Evolutionary conservation across 2,888 invertebrate species (phyloP), one percentile per base, ranked within the genome.

Genomic region (Mythimna albipuncta): DNA sequence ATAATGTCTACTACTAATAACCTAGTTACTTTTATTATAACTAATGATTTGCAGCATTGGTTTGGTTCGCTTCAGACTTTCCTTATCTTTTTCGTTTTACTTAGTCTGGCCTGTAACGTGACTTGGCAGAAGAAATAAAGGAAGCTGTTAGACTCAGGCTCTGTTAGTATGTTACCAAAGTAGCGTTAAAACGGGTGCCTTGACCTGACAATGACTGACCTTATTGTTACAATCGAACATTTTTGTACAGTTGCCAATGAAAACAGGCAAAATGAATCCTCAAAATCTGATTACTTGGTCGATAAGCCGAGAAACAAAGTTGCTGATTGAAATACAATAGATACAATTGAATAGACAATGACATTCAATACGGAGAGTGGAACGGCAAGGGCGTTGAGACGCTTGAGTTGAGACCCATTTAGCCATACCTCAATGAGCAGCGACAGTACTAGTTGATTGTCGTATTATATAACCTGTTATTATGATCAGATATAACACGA

Each of bases 331-430:
- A 85, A 88, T 77, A 90, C 87, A 87, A 88, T 82, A 82, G 79
- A 83, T 85, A 85, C 84, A 87, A 88, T 88, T 87, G 85, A 88
- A 90, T 88, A 87, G 87, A 89, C 88, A 91, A 90, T 90, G 89
- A 87, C 88, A 91, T 90, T 91, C 89, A 88, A 89, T 88, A 88
- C 79, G 77, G 83, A 84, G 85, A 88, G 75, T 86, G 86, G 83
- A 81, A 70, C 80, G 75, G 71, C 90, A 91, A 91, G 90, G 92
- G 89, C 90, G 81, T 77, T 75, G 83, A 83, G 75, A 78, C 72
- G 77, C 76, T 64, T 75, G 75, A 69, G 78, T 77, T 75, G 84
- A 82, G 77, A 81, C 81, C 77, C 76, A 85, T 84, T 88, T 86
- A 83, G 82, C 83, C 82, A 75, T 81, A 77, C 66, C 68, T 76